These are phyloP conservation scores for Portunus trituberculatus DNA, from an alignment of 1,140 invertebrate genomes.

Conservation along the genomic window DNA sequence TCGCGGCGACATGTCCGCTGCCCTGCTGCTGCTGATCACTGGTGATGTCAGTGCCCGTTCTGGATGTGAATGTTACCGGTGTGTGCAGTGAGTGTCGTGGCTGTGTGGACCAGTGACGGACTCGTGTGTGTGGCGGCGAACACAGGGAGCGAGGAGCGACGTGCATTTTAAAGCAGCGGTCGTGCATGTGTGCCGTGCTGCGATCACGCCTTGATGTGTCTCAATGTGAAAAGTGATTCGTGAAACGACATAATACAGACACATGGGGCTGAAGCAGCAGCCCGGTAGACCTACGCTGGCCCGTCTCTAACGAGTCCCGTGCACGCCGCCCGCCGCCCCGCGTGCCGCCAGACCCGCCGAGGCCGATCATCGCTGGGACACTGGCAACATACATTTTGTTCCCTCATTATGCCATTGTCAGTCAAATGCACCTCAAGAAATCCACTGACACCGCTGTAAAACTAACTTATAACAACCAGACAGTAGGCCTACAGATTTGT, in stretches of 20 bases:
- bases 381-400: neutral
- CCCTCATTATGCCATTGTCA: neutral
- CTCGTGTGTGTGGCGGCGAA: neutral
- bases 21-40: neutral
- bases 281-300: neutral
- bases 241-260: neutral
- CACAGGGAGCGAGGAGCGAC: neutral
- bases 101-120: neutral
- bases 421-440: neutral
- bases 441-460: neutral
- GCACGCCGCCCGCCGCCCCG: neutral
- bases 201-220: neutral
- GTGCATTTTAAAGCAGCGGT: neutral
- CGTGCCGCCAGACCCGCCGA: neutral
- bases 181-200: neutral
- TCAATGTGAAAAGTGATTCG: neutral
- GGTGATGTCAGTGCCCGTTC: neutral
- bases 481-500: too few relatives aligned
- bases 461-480: too few relatives aligned
- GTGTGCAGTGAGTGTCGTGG: neutral
- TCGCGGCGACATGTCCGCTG: neutral
- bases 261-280: neutral
- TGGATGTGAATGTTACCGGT: neutral
- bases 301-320: neutral
- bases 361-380: neutral